Conservation (phyloP, 92 coral and sea anemone genomes). For the Heteractis magnifica region DNA sequence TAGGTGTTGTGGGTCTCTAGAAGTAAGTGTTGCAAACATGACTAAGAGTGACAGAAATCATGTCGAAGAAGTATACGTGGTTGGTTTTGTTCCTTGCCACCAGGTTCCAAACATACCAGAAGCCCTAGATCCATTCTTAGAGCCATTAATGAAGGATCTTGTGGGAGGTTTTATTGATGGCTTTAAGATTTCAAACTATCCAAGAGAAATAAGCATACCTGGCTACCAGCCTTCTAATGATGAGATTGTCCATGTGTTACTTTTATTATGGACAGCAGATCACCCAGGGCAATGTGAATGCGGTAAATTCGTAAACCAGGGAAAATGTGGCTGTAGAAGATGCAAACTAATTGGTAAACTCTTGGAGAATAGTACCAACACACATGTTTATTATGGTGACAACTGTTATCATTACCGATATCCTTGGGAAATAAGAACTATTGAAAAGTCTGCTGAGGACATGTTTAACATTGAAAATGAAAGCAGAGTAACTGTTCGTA, state of each 20-base stretch:
- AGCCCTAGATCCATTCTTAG: slow-evolving; percentile 39
- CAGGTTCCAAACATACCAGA: slow-evolving; percentile 55
- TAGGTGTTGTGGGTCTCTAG: slow-evolving; percentile 61
- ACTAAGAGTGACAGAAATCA: slow-evolving; percentile 44
- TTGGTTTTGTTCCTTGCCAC: slow-evolving; percentile 57
- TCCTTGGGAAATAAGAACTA: slow-evolving; percentile 51
- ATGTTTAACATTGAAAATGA: slow-evolving; percentile 46
- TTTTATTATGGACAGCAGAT: slow-evolving; percentile 64
- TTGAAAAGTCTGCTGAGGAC: slow-evolving; percentile 23
- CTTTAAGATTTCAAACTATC: slow-evolving; percentile 30
- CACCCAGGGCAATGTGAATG: slow-evolving; percentile 70
- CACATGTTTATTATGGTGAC: slow-evolving; percentile 56
- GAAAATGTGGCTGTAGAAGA: slow-evolving; percentile 64
- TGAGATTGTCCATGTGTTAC: not conserved
- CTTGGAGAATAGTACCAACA: slow-evolving; percentile 22
- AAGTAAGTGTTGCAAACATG: slow-evolving; percentile 62
- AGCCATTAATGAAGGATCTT: slow-evolving; percentile 37
- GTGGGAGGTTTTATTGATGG: slow-evolving; percentile 53
- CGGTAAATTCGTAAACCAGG: slow-evolving; percentile 56
- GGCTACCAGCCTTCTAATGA: not conserved
- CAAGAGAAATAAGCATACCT: too few relatives aligned
- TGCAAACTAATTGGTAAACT: slow-evolving; percentile 60
- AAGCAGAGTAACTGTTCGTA: too few relatives aligned
- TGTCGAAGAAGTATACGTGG: slow-evolving; percentile 53
- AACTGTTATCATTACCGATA: slow-evolving; percentile 48